Base-by-base conservation (phyloP, 2,888 invertebrate genomes). In the Argynnis bischoffii region DNA sequence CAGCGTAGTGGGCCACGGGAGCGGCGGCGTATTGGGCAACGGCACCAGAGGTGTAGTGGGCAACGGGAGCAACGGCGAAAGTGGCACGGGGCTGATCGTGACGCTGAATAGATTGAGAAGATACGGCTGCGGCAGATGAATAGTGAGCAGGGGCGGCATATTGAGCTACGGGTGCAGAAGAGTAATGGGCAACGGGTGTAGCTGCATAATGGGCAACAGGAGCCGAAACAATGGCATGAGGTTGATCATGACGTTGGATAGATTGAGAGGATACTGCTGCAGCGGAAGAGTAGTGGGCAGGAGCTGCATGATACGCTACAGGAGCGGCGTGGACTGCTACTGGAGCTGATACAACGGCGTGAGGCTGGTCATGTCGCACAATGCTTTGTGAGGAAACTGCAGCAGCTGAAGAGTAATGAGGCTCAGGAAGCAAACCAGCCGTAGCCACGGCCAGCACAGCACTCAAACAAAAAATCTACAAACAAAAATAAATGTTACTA, bases 81-180 rank as follows among this genome's bases (percentile, higher is more conserved):
- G 79, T 74, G 85, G 48, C 74, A 31, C 8, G 60, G 18, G 48
- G 60, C 3, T 66, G 66, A 81, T 86, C 88, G 76, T 84, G 86
- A 65, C 88, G 94, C 75, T 93, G 86, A 16, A 94, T 94, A 64
- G 81, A 92, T 75, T 94, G 89, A 72, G 93, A 76, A 54, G 75
- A 77, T 1, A 79, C 67, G 6, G 72, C 75, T 8, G 81, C 75
- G 48, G 78, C 79, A 4, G 83, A 74, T 54, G 73, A 63, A 69
- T 68, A 68, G 26, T 73, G 72, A 50, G 75, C 71, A 35, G 77
- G 76, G 16, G 80, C 79, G 77, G 64, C 51, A 31, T 74, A 61
- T 66, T 64, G 55, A 1, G 74, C 72, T 50, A 77, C 72, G 51
- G 77, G 77, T 8, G 72, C 78, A 55, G 78, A 74, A 57, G 79